Evolutionary conservation across 2,888 invertebrate species (phyloP), one percentile per base, ranked within the genome.

Genomic region (Callyntrura sp.): DNA sequence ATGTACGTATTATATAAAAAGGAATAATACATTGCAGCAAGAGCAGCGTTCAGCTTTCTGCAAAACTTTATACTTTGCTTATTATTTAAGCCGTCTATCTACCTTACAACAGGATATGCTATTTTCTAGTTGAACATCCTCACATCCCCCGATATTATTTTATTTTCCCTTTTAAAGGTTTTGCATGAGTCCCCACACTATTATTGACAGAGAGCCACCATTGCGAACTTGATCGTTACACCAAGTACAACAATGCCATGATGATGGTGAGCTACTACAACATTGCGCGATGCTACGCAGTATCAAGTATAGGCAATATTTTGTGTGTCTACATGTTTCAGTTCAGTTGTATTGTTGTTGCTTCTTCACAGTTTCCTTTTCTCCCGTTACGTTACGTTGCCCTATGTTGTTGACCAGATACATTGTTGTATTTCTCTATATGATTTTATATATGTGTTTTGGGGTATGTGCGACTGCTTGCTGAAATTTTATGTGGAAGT

Each of bases 1-100:
- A 51, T 51, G 35, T 35, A n/a, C 14, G 60, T 60, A 20, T 2
- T 62, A 25, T n/a, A 43, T 43, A 43, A 17, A 35, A 43, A 43
- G 11, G 17, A 14, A 43, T 23, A 62, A 35, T 35, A 35, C 35
- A n/a, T 14, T 68, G n/a, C 35, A 68, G 35, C 28, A n/a, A n/a
- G 14, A 35, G n/a, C 35, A 68, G 35, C 28, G n/a, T 73, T 73
- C 73, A 73, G 43, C 70, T 25, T 28, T 28, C 68, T 28, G 68
- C 68, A 9, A 43, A 45, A 43, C 43, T 73, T 73, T 1, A 35
- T 45, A 45, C 12, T 68, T 68, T 57, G 2, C 1, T 57, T 35
- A 35, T 35, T 14, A 51, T 11, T 9, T 2, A 51, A 51, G 51
- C 51, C 45, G 45, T 45, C n/a, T 35, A 35, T 73, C 43, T 20